Conservation (phyloP, 2,113 vertebrate species). For the Symphodus melops region DNA sequence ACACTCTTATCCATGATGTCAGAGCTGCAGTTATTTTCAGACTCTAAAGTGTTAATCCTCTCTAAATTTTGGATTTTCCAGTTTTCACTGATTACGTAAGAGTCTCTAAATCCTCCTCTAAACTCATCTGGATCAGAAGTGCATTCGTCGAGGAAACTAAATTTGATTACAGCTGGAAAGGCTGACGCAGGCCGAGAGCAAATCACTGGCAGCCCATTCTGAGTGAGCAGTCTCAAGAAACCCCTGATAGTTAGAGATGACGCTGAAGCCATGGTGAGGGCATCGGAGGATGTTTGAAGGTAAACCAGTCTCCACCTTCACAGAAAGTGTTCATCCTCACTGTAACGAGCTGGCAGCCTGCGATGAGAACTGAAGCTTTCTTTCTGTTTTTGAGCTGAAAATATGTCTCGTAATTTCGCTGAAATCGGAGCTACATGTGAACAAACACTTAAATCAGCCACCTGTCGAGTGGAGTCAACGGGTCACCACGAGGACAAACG, state of each 20-base stretch:
- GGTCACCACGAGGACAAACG: too few species aligned
- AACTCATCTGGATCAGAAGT: constrained; percentile 32
- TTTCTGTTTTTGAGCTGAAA: background rate
- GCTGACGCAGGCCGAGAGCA: constrained; percentile 11
- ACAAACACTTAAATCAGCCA: constrained; percentile 26
- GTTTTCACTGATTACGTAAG: constrained; percentile 23
- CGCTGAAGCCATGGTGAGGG: background rate
- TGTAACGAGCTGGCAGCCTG: background rate
- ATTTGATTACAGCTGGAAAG: constrained; percentile 24
- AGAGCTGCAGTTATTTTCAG: background rate
- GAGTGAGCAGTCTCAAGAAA: background rate
- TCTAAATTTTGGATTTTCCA: constrained; percentile 5
- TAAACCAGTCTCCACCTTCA: background rate
- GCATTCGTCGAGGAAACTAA: constrained; percentile 28
- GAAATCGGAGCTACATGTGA: constrained; percentile 11
- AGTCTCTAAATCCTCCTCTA: constrained; percentile 28
- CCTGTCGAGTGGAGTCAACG: background rate
- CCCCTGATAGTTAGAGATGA: background rate
- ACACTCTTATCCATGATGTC: constrained; percentile 3
- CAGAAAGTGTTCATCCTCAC: background rate
- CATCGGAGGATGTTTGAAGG: background rate
- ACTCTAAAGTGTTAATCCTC: constrained; percentile 17
- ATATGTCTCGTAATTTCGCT: background rate
- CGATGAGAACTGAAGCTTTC: background rate
- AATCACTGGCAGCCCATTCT: background rate